These are phyloP conservation scores for Acanthosoma haemorrhoidale DNA, from an alignment of 2,888 invertebrate genomes.

Conservation along the genomic window DNA sequence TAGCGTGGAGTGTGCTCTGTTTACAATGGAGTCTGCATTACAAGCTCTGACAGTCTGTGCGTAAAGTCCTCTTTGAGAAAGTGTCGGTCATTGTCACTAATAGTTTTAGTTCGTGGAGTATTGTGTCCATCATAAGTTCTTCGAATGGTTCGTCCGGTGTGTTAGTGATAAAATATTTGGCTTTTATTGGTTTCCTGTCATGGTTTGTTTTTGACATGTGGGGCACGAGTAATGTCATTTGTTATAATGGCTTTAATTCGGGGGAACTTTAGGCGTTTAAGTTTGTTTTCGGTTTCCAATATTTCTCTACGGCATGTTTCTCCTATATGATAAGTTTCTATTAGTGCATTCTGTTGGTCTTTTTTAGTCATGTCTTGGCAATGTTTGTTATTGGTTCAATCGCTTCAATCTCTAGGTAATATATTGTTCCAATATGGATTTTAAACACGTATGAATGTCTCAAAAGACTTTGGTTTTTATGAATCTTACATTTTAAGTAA, in stretches of 20 bases:
- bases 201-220: neutral
- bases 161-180: neutral
- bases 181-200: neutral
- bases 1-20: neutral
- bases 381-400: no score
- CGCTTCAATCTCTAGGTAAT: no score
- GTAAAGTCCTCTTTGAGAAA: neutral
- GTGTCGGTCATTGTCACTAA: neutral
- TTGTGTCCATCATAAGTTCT: neutral
- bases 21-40: neutral
- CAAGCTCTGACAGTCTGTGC: neutral
- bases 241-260: neutral
- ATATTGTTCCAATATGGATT: no score
- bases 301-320: neutral
- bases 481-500: no score
- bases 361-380: slow-evolving; percentile 42
- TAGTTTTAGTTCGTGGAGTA: neutral
- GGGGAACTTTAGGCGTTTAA: neutral
- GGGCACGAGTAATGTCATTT: neutral
- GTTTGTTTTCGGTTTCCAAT: neutral
- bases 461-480: no score
- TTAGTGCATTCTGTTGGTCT: neutral
- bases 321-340: neutral
- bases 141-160: neutral
- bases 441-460: no score